A percentile compares a stretch with the other conserved stretches of the same genome.
Evolutionary conservation across 2,888 invertebrate species (phyloP).

Genomic region (Carpatolechia fugitivella): DNA sequence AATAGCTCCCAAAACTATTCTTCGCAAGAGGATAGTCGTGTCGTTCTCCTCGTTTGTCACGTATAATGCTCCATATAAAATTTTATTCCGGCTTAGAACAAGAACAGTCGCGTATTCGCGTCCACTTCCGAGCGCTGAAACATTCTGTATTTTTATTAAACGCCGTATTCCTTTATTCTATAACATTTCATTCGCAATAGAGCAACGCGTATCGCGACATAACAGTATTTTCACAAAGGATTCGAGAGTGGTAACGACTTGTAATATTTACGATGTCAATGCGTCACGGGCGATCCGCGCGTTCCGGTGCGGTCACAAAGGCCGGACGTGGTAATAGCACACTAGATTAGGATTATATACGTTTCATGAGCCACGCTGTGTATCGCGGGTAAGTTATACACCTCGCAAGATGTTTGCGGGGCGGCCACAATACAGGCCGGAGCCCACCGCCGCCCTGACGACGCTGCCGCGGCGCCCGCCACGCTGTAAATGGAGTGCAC

Average conservation of each 20-base stretch:
- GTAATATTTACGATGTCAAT: constrained; percentile 35
- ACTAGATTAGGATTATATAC: constrained; percentile 48
- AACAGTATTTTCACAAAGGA: constrained; percentile 28
- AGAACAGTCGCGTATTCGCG: constrained; percentile 48
- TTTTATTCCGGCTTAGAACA: constrained; percentile 59
- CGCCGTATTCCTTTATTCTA: constrained; percentile 36
- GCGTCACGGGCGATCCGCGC: constrained; percentile 22
- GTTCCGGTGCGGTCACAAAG: constrained; percentile 23
- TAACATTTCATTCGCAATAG: constrained; percentile 31
- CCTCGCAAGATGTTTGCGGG: constrained; percentile 49
- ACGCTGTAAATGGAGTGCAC: constrained; percentile 66
- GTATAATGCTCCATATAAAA: constrained; percentile 65
- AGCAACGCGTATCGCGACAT: constrained; percentile 30
- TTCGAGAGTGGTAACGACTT: constrained; percentile 30
- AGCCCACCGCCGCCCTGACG: constrained; percentile 28
- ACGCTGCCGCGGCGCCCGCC: constrained; percentile 54
- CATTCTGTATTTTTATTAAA: constrained; percentile 49
- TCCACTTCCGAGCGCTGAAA: constrained; percentile 44
- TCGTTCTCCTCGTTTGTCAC: constrained; percentile 61
- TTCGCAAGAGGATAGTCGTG: constrained; percentile 53
- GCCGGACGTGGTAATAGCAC: constrained; percentile 33
- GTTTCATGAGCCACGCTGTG: constrained; percentile 39
- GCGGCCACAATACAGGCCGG: constrained; percentile 47
- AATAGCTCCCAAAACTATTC: constrained; percentile 40
- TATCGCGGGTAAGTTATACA: constrained; percentile 38